Evolutionary conservation across 1,140 invertebrate species (phyloP), one percentile per base, ranked within the genome.

Genomic region (Drosophila murphyi): DNA sequence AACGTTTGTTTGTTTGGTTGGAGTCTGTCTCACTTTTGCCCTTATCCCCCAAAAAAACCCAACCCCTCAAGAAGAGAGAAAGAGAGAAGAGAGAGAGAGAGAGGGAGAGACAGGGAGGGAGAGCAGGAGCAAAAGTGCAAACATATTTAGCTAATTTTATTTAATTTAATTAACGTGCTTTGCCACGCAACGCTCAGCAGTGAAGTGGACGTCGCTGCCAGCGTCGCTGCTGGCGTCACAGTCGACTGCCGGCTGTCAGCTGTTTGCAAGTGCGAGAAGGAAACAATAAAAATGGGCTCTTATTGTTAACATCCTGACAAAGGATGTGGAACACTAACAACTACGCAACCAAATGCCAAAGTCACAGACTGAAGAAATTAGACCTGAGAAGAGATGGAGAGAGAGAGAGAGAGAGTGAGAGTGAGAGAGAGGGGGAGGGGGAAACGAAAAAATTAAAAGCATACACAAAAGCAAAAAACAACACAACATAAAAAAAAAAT

Each of bases 101-200:
- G 56, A 32, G n/a, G 37, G 12, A 37, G 32, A 51, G n/a, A 8
- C 45, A 3, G 12, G 47, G 57, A 10, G 43, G 31, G 20, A 28
- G 59, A 72, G 45, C 47, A 1, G 20, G 20, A n/a, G 10, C n/a
- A 43, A 56, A 62, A 68, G 68, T 86, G 78, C 82, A 80, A 86
- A 86, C 82, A 82, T 86, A 88, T 78, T 88, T 88, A 79, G 83
- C 83, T 83, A 88, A 78, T 89, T 89, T 89, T 90, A 90, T 75
- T 89, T 89, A 89, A 89, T 89, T 89, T 85, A 89, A 89, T 89
- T 89, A 89, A 89, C 85, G 80, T 78, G 80, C 83, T 67, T 60
- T 68, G 67, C 76, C 86, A 69, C 65, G 69, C 79, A 76, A 72
- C 65, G 68, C 37, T 47, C 37, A 31, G 6, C 57, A 29, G 35